Conservation (phyloP, 2,888 invertebrate genomes). For the Pteria penguin region DNA sequence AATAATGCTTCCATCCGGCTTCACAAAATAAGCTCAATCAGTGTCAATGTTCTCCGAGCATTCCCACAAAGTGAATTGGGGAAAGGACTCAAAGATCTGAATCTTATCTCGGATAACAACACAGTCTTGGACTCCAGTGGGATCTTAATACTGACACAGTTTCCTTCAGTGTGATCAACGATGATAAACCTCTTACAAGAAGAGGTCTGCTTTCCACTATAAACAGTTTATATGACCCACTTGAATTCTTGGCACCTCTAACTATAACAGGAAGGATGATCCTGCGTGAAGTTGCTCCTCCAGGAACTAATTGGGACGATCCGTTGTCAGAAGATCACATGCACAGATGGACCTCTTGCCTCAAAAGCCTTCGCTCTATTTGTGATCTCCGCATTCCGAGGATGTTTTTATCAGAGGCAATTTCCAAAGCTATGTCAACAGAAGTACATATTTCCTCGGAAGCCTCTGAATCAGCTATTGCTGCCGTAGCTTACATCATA, state of each 20-base stretch:
- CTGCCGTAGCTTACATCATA: not conserved
- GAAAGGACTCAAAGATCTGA: not conserved
- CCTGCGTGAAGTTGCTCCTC: not conserved
- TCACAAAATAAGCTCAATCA: constrained; percentile 9
- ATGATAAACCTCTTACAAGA: constrained; percentile 2
- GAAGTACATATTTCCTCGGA: too few relatives aligned
- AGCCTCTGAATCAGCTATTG: not conserved
- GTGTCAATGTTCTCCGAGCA: not conserved
- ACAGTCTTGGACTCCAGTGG: constrained; percentile 8
- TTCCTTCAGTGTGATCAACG: not conserved
- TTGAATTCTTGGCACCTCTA: constrained; percentile 13
- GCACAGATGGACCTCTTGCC: not conserved
- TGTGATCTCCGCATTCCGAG: not conserved
- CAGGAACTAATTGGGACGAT: too few relatives aligned
- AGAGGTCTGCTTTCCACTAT: constrained; percentile 4
- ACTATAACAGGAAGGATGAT: constrained; percentile 8
- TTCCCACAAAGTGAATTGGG: constrained; percentile 4
- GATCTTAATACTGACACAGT: constrained; percentile 6
- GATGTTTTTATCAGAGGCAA: not conserved
- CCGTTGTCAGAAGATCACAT: constrained; percentile 1
- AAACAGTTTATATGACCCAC: constrained; percentile 22
- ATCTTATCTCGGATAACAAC: not conserved
- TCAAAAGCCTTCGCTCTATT: not conserved
- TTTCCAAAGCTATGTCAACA: too few relatives aligned
- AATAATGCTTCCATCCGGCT: not conserved